Base-by-base conservation (phyloP, 2,888 invertebrate species). In the Herminia tarsipennalis region DNA sequence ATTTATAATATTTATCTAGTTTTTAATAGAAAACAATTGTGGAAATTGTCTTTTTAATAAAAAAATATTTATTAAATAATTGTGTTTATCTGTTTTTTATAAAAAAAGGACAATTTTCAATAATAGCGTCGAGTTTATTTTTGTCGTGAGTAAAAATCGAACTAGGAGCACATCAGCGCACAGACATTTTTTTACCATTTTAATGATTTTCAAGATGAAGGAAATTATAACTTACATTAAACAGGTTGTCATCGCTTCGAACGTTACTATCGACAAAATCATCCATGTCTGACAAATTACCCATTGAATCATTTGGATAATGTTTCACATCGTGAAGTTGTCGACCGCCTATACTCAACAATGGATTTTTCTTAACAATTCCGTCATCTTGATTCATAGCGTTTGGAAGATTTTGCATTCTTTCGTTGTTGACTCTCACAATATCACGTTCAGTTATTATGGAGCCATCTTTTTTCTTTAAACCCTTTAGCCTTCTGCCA, bases 301-400 rank as follows among this genome's bases (percentile, higher is more conserved):
- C 93, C 21, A 91, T 92, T 41, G 94, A 93, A 73, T 95, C 90
- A 52, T 81, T 86, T 1, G 82, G 70, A 59, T 83, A 88, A 37
- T 68, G 73, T 64, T 88, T 88, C 5, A 63, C 73, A 30, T 93
- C 93, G 10, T 93, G 92, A 59, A 94, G 95, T 71, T 95, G 94
- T 54, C 95, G 90, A 42, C 92, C 86, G 43, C 92, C 86, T 44
- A 95, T 90, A 9, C 68, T 70, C 12, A 95, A 74, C 6, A 95
- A 73, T 0, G 96, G 96, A 85, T 97, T 97, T 70, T 92, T 97
- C 81, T 97, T 97, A 1, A 97, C 88, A 2, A 96, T 84, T 4
- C 95, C 95, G 65, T 94, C 93, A 60, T 94, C 94, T 52, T 93
- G 94, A 33, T 88, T 78, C 43, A 93, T 93, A 35, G 85, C 70